Conservation (phyloP, 2,888 invertebrate genomes). For the Apamea epomidion region DNA sequence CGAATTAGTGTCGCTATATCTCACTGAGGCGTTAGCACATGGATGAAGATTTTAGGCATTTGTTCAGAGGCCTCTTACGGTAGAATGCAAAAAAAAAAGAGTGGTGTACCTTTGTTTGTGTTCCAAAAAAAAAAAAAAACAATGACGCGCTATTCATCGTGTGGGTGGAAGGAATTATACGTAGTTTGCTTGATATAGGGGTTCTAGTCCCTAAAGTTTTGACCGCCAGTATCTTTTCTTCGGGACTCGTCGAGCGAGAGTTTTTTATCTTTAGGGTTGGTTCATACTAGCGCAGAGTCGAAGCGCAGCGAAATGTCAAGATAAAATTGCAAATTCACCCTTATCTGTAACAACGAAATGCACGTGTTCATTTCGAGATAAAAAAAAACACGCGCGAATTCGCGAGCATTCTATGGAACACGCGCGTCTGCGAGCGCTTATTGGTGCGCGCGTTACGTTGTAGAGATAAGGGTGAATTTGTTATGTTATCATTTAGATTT, state of each 20-base stretch:
- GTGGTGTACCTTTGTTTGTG: too few species aligned
- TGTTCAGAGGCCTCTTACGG: constrained; percentile 7
- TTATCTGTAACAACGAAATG: too few species aligned
- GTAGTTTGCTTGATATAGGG: neutral
- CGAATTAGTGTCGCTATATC: constrained; percentile 61
- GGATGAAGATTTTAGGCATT: constrained; percentile 46
- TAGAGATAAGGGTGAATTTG: neutral
- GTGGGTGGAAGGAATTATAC: neutral
- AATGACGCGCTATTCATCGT: neutral
- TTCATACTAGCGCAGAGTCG: too few species aligned
- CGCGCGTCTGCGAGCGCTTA: neutral
- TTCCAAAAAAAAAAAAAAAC: neutral
- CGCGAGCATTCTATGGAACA: too few species aligned
- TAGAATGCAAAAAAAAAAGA: neutral
- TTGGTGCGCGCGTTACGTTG: neutral
- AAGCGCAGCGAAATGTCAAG: too few species aligned
- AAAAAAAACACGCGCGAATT: too few species aligned
- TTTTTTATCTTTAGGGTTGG: neutral
- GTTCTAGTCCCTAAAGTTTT: neutral
- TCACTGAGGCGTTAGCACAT: constrained; percentile 25
- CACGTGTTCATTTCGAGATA: too few species aligned
- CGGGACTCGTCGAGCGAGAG: too few species aligned
- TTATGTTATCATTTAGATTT: neutral
- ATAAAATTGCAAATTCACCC: too few species aligned
- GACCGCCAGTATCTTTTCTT: too few species aligned